Conservation (phyloP, 2,888 invertebrate genomes). For the Branchellion lobata region DNA sequence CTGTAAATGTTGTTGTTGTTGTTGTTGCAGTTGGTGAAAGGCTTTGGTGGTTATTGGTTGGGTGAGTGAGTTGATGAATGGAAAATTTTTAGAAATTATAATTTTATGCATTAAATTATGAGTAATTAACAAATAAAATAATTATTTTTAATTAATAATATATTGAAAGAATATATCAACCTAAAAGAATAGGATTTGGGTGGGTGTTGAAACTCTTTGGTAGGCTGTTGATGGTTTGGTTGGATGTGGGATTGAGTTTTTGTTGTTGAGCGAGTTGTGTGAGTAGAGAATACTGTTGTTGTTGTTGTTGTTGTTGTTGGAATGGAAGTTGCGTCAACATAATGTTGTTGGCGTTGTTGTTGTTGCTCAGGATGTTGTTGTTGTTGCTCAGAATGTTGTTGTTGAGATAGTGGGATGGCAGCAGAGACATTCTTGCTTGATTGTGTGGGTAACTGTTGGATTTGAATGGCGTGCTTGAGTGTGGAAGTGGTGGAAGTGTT, state of each 20-base stretch:
- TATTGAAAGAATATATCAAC: too few species aligned
- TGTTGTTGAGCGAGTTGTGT: background rate
- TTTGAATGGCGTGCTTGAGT: background rate
- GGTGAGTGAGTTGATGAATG: too few species aligned
- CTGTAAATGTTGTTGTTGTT: background rate
- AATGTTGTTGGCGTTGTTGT: background rate
- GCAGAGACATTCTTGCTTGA: background rate
- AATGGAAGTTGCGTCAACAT: background rate
- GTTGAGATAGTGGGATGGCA: background rate
- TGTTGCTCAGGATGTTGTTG: background rate
- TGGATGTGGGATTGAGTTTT: background rate
- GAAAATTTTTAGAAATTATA: too few species aligned
- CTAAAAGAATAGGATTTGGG: too few species aligned
- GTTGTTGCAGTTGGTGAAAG: background rate
- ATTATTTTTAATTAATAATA: too few species aligned
- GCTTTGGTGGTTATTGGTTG: too few species aligned
- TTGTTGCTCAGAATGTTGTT: background rate
- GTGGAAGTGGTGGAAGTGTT: background rate
- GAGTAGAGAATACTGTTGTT: background rate
- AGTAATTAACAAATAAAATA: background rate
- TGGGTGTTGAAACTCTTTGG: too few species aligned
- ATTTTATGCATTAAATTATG: too few species aligned
- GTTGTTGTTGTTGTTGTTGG: constrained; percentile 10
- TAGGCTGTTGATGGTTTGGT: background rate
- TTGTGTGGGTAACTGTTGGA: background rate